Base-by-base conservation (phyloP, 2,888 invertebrate species). In the Harpalus rubripes region DNA sequence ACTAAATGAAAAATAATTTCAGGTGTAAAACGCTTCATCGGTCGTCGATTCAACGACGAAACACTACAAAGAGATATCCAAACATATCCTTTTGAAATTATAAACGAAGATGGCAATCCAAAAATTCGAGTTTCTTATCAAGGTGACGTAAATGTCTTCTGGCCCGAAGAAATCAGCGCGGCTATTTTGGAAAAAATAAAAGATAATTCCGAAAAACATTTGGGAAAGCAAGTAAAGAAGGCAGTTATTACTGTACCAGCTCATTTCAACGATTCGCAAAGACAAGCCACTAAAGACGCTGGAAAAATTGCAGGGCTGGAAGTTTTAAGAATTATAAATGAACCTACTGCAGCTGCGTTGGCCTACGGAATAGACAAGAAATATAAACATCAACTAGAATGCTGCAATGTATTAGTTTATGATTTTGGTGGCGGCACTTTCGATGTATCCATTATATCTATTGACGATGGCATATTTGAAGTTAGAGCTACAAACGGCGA, bases 1-100 rank as follows among this genome's bases (percentile, higher is more conserved):
- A 4, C 32, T 32, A 32, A 32, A 32, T 32, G 32, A 32, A 32
- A 32, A 32, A 1, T 4, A 32, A 90, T 92, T 92, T 92, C 93
- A 95, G 98, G 98, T 93, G 97, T 96, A 87, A 95, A 98, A 91
- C 95, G 97, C 89, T 92, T 98, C 88, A 97, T 97, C 90, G 97
- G 97, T 61, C 95, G 97, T 87, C 95, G 95, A 88, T 98, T 94
- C 90, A 94, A 95, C 88, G 97, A 97, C 91, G 91, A 92, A 52
- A 95, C 95, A 12, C 96, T 98, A 80, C 97, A 97, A 92, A 94
- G 94, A 63, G 97, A 97, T 90, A 95, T 97, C 93, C 96, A 97
- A 91, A 95, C 95, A 91, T 97, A 96, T 95, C 97, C 97, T 79
- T 98, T 97, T 90, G 95, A 95, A 90, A 96, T 97, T 6, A 91